Conservation (phyloP, 2,113 vertebrate genomes). For the Prinia subflava region DNA sequence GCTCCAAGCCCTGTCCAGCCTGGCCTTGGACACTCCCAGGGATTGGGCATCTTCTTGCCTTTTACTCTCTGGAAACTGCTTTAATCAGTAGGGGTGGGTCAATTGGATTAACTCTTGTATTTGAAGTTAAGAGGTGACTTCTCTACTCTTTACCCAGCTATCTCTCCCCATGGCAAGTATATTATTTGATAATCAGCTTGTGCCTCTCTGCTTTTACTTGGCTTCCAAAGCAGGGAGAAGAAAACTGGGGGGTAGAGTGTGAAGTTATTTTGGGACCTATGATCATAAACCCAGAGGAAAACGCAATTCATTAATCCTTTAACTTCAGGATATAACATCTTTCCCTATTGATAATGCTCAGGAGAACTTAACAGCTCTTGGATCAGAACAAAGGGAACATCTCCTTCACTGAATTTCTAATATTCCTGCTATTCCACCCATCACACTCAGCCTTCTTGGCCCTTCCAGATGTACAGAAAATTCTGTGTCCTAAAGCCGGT, state of each 20-base stretch:
- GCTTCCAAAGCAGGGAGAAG: not conserved
- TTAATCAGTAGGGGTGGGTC: not conserved
- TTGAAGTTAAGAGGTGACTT: not conserved
- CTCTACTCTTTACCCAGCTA: not conserved
- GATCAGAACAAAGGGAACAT: not conserved
- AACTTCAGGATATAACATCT: not conserved
- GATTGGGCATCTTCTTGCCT: not conserved
- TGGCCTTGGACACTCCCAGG: not conserved
- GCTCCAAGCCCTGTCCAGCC: rapidly evolving
- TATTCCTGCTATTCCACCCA: not conserved
- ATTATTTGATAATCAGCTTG: not conserved
- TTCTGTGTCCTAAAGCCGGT: not conserved
- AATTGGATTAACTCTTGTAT: not conserved
- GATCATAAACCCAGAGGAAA: not conserved
- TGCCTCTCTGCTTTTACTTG: not conserved
- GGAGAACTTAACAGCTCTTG: not conserved
- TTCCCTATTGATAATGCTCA: not conserved
- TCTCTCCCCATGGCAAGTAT: not conserved
- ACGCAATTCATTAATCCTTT: not conserved
- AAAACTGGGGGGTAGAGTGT: not conserved
- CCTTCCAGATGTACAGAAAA: not conserved
- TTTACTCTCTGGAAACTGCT: not conserved
- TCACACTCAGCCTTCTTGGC: not conserved
- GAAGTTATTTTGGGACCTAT: not conserved
- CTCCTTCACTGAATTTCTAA: not conserved